phyloP scores from a whole-genome alignment of 2,888 invertebrate genomes.

The Sceliomorpha sp. region DNA sequence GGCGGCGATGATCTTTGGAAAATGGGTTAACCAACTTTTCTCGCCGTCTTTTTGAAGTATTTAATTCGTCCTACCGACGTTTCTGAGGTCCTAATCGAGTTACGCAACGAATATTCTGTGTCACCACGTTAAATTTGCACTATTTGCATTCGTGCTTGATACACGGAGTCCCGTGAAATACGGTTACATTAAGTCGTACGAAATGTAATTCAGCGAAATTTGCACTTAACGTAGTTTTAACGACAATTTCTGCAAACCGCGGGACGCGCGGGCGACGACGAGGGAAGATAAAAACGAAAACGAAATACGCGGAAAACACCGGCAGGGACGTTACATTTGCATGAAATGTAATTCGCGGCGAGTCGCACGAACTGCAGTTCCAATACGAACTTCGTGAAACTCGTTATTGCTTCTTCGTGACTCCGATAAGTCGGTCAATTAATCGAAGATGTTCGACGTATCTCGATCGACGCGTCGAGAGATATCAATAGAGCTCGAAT shows the following conservation, averaged over 20 bases:
- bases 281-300: background rate
- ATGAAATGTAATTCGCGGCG: constrained; percentile 25
- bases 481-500: no score
- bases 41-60: no score
- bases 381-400: constrained; percentile 22
- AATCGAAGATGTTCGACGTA: no score
- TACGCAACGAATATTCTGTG: constrained; percentile 25
- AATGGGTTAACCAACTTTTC: no score
- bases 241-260: constrained; percentile 12
- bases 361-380: constrained; percentile 15
- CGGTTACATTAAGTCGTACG: constrained; percentile 22
- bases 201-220: constrained; percentile 30
- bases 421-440: no score
- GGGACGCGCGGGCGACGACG: background rate
- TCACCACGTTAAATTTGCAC: constrained; percentile 44
- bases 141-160: constrained; percentile 42
- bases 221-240: constrained; percentile 34
- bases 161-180: constrained; percentile 20
- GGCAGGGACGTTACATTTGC: constrained; percentile 14
- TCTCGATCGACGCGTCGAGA: no score
- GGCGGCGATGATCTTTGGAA: no score
- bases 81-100: constrained; percentile 30
- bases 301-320: background rate
- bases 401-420: constrained; percentile 26
- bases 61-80: constrained; percentile 29